These are phyloP conservation scores for Philantomba maxwellii DNA, from an alignment of 2,113 vertebrate species.

Conservation along the genomic window DNA sequence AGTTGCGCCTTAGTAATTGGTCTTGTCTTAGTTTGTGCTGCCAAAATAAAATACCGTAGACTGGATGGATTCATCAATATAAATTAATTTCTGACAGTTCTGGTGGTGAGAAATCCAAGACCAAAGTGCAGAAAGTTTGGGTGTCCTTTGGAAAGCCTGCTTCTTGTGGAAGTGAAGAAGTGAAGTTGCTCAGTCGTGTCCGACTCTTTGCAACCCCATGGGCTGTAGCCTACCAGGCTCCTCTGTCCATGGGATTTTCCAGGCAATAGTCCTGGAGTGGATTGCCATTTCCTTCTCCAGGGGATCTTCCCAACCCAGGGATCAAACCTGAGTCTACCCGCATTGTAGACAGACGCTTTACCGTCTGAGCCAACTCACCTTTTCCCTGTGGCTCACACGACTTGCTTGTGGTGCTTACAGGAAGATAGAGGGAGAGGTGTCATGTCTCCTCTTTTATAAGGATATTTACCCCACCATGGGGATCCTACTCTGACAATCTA, in stretches of 20 bases:
- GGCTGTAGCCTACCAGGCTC: too few species aligned
- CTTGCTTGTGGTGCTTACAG: neutral
- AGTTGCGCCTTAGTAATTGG: neutral
- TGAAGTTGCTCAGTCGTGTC: too few species aligned
- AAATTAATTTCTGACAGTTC: neutral
- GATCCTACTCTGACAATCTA: neutral
- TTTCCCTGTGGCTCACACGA: neutral
- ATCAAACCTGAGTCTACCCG: too few species aligned
- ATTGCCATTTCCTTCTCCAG: too few species aligned
- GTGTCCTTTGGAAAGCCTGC: too few species aligned
- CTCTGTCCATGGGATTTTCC: too few species aligned
- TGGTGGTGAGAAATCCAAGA: neutral
- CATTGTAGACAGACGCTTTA: too few species aligned
- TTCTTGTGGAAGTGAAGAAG: too few species aligned
- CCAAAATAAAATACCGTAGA: neutral
- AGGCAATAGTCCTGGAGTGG: too few species aligned
- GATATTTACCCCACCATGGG: neutral
- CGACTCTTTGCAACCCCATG: too few species aligned
- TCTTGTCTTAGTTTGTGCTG: neutral
- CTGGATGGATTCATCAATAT: neutral
- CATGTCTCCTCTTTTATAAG: neutral
- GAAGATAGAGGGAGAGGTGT: neutral
- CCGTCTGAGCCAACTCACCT: too few species aligned
- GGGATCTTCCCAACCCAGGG: too few species aligned
- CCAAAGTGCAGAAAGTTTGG: neutral